A percentile compares a stretch with the other conserved stretches of the same genome.
These are phyloP conservation scores for Ecdyonurus torrentis DNA, from an alignment of 2,888 invertebrate genomes.

Conservation along the genomic window DNA sequence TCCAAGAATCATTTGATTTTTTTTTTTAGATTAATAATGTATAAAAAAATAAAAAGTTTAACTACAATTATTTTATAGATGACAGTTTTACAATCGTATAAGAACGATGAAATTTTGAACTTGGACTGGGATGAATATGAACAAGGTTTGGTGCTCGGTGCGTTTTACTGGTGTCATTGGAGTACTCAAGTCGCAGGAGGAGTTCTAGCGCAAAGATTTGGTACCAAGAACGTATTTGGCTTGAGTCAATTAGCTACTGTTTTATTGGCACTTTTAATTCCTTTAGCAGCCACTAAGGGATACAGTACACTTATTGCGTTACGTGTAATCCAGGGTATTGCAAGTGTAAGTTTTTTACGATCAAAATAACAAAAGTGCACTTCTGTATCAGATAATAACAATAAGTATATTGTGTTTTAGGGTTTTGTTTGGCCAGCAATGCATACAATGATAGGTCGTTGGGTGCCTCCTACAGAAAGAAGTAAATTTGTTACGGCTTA, in stretches of 20 bases:
- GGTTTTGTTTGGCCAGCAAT: constrained; percentile 58
- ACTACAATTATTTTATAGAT: too few species aligned
- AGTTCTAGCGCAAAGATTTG: constrained; percentile 44
- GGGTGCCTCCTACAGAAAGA: constrained; percentile 68
- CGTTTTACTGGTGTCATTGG: constrained; percentile 60
- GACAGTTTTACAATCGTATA: too few species aligned
- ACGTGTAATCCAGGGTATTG: constrained; percentile 47
- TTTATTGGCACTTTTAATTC: constrained; percentile 45
- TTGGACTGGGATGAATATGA: constrained; percentile 47
- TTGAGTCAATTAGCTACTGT: constrained; percentile 43
- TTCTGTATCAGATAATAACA: too few species aligned
- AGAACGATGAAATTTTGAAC: too few species aligned
- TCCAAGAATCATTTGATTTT: too few species aligned
- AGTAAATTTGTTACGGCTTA: constrained; percentile 50
- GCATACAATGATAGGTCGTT: constrained; percentile 60
- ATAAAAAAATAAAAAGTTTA: too few species aligned
- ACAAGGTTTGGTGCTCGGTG: constrained; percentile 43
- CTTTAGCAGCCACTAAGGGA: constrained; percentile 40
- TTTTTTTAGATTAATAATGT: too few species aligned
- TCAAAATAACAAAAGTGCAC: too few species aligned
- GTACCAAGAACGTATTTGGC: constrained; percentile 55
- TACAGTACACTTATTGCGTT: constrained; percentile 37
- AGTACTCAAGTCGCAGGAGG: constrained; percentile 55
- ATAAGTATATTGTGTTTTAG: constrained; percentile 21
- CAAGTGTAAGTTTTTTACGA: constrained; percentile 50